Evolutionary conservation across 2,113 vertebrate genomes (phyloP), one percentile per base, ranked within the genome.

Genomic region (Suncus etruscus): DNA sequence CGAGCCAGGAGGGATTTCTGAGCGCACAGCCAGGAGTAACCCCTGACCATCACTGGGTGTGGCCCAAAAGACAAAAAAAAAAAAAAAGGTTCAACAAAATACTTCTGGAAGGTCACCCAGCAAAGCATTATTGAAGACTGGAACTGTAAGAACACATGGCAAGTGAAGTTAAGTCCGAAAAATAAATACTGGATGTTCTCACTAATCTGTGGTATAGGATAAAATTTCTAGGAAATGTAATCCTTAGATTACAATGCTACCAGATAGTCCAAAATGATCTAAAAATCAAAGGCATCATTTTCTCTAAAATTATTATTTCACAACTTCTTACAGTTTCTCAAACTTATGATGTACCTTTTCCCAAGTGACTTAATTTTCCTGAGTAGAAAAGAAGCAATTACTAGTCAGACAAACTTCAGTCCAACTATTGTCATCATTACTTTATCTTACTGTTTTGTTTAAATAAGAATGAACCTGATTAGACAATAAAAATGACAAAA

Each of bases 231-330:
- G 54, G 54, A 14, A 58, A 58, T 18, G 69, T 77, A 84, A 69
- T 84, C 51, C 82, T 78, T 31, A 89, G 32, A 74, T 81, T 48
- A 89, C 10, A 27, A 3, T 83, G 69, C 73, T 82, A 84, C 24
- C 27, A 39, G 51, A 84, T 29, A 81, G 32, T 32, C 50, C 77
- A 58, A 91, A 50, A 87, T 39, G 12, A 69, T 74, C 45, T 89
- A 58, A 11, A 61, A 90, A 78, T 75, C n/a, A 16, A 24, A 86
- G 29, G 45, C 25, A 85, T 65, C 76, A 69, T 9, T 22, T 25
- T 69, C 39, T 86, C 76, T 61, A 83, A 75, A 83, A 18, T 27
- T 58, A 86, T 74, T 84, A 89, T 4, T 89, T 89, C 72, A 78
- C 10, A 12, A 22, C 68, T 83, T n/a, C 47, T 32, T 27, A 25